These are phyloP conservation scores for Drosophila incognita DNA, from an alignment of 2,888 invertebrate genomes.

Conservation along the genomic window DNA sequence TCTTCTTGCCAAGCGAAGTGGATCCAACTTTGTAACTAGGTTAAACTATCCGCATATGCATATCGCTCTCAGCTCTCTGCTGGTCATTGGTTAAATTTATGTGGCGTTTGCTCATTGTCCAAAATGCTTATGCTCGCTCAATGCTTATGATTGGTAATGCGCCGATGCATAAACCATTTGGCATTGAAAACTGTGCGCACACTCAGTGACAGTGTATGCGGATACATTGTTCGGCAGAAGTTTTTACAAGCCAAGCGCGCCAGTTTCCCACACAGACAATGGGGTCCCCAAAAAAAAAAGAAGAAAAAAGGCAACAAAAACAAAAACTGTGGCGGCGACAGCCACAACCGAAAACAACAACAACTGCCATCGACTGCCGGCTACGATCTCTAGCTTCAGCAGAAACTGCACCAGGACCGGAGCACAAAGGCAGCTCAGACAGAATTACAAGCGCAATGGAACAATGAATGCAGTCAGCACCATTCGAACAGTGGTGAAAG, in stretches of 20 bases:
- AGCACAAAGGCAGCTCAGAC: constrained; percentile 68
- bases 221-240: constrained; percentile 62
- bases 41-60: constrained; percentile 74
- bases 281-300: constrained; percentile 54
- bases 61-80: constrained; percentile 49
- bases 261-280: constrained; percentile 79
- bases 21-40: constrained; percentile 51
- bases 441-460: constrained; percentile 74
- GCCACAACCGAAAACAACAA: constrained; percentile 42
- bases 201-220: constrained; percentile 41
- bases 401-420: constrained; percentile 34
- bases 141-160: constrained; percentile 67
- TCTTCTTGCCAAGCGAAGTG: not conserved
- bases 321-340: constrained; percentile 66
- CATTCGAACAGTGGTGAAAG: constrained; percentile 71
- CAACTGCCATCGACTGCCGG: constrained; percentile 47
- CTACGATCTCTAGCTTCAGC: constrained; percentile 50
- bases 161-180: constrained; percentile 76
- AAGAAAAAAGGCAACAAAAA: constrained; percentile 5
- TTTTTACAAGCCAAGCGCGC: constrained; percentile 70
- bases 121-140: constrained; percentile 51
- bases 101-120: constrained; percentile 76
- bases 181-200: constrained; percentile 73
- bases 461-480: constrained; percentile 75
- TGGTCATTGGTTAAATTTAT: constrained; percentile 63